These are phyloP conservation scores for Aethes cnicana DNA, from an alignment of 2,888 invertebrate species.

Conservation along the genomic window DNA sequence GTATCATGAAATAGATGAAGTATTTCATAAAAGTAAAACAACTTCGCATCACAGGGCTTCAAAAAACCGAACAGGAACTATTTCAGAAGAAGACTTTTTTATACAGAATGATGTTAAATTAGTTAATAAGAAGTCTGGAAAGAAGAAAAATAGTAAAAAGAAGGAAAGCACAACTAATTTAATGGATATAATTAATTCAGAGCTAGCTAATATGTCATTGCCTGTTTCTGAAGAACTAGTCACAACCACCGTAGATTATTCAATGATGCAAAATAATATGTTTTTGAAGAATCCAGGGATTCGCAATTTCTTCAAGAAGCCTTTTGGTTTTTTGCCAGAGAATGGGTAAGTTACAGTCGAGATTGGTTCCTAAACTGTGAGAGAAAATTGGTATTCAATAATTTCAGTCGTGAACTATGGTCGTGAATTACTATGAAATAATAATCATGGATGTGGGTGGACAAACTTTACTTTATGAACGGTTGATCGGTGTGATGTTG, in stretches of 20 bases:
- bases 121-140: conserved; percentile 41
- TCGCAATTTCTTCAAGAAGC: conserved; percentile 39
- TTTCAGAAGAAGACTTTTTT: conserved; percentile 63
- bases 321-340: conserved; percentile 47
- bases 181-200: conserved; percentile 63
- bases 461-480: too few relatives aligned
- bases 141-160: conserved; percentile 55
- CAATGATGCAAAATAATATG: conserved; percentile 39
- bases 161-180: conserved; percentile 49
- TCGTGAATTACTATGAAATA: too few relatives aligned
- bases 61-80: conserved; percentile 39
- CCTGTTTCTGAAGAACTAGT: conserved; percentile 52
- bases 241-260: conserved; percentile 44
- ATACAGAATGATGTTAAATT: conserved; percentile 50
- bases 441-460: too few relatives aligned
- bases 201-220: conserved; percentile 49
- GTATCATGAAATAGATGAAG: conserved; percentile 64
- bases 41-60: conserved; percentile 34
- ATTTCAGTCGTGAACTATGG: too few relatives aligned
- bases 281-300: conserved; percentile 43
- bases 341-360: conserved; percentile 47
- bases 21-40: conserved; percentile 38
- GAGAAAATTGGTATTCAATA: too few relatives aligned
- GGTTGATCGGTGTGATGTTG: too few relatives aligned
- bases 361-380: not conserved